These are phyloP conservation scores for Neopelma chrysocephalum DNA, from an alignment of 2,797 vertebrate genomes.

Conservation along the genomic window DNA sequence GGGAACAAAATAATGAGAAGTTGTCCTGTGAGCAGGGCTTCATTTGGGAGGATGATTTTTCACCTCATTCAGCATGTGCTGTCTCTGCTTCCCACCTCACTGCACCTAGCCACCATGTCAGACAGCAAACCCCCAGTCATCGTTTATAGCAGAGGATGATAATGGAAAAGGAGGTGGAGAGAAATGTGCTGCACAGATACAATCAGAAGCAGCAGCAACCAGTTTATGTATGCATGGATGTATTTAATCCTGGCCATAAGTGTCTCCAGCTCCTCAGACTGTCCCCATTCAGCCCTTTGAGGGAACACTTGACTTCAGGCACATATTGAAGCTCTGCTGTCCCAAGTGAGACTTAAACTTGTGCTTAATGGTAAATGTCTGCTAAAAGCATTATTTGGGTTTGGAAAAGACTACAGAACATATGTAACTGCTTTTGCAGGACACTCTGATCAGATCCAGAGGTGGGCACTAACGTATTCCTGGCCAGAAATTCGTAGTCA, in stretches of 20 bases:
- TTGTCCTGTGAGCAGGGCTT: neutral
- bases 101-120: neutral
- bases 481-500: neutral
- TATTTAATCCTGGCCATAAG: neutral
- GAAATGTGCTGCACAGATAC: neutral
- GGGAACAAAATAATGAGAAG: conserved; percentile 54
- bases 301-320: neutral
- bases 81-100: neutral
- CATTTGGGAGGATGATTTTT: neutral
- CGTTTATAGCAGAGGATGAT: neutral
- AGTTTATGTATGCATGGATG: neutral
- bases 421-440: neutral
- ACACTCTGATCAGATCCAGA: neutral
- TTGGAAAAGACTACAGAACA: neutral
- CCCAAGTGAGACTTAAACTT: neutral
- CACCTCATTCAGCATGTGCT: fast-evolving
- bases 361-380: neutral
- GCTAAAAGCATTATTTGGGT: neutral
- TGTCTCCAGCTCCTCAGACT: neutral
- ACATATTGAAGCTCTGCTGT: neutral
- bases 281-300: neutral
- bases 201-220: neutral
- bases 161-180: neutral
- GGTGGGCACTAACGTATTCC: neutral
- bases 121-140: neutral